phyloP scores from a whole-genome alignment of 2,797 vertebrate genomes.

The Aeoliscus strigatus region DNA sequence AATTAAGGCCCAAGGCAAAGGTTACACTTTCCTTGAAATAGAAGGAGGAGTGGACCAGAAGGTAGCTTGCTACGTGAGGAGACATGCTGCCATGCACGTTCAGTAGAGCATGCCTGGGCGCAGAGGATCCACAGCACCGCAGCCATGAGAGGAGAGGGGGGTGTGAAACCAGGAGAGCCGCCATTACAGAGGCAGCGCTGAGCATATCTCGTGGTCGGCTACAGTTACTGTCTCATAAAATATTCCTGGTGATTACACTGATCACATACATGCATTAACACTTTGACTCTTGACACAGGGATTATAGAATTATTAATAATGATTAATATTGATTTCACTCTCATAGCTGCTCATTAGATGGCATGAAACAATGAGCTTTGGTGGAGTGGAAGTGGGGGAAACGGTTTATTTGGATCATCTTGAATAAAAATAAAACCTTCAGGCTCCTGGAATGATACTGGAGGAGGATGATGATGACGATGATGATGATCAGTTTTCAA shows the following conservation, averaged over 20 bases:
- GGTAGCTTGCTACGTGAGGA: conserved; percentile 55
- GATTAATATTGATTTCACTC: background rate
- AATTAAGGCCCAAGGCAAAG: conserved; percentile 84
- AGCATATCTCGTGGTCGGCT: too few relatives aligned
- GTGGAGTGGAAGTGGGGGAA: background rate
- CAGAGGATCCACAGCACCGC: conserved; percentile 38
- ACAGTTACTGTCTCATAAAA: too few relatives aligned
- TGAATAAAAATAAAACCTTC: too few relatives aligned
- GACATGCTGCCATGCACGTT: conserved; percentile 54
- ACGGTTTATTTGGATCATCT: background rate
- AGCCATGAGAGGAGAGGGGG: conserved; percentile 24
- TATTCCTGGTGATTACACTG: too few relatives aligned
- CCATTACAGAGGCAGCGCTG: conserved; percentile 11
- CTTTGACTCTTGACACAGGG: too few relatives aligned
- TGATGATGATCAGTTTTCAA: too few relatives aligned
- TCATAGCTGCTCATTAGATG: background rate
- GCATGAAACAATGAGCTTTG: background rate
- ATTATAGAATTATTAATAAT: too few relatives aligned
- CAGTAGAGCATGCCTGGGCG: conserved; percentile 55
- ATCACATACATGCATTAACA: too few relatives aligned
- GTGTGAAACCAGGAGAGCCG: conserved; percentile 3
- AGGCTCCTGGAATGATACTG: too few relatives aligned
- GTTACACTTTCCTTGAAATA: conserved; percentile 81
- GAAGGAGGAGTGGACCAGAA: conserved; percentile 64
- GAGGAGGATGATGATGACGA: too few relatives aligned